These are phyloP conservation scores for Platichthys stellatus DNA, from an alignment of 2,113 vertebrate genomes.

Conservation along the genomic window DNA sequence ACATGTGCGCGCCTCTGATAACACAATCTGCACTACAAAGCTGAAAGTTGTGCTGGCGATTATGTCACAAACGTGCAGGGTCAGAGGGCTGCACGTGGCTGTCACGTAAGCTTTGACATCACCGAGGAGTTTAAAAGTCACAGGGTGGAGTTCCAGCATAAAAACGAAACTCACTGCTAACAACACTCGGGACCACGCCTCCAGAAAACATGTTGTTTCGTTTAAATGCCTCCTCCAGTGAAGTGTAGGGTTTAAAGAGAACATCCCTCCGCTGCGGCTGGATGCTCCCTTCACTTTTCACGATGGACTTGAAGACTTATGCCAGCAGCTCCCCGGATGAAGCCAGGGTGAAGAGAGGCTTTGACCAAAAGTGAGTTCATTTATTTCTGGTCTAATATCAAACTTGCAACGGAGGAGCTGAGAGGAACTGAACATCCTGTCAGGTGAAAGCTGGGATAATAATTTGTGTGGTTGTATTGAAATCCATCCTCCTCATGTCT, in stretches of 20 bases:
- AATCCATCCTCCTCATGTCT: background rate
- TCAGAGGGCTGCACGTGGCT: too few species aligned
- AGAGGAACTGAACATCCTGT: background rate
- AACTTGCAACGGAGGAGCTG: too few species aligned
- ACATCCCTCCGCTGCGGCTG: background rate
- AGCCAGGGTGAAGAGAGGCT: slow-evolving; percentile 48
- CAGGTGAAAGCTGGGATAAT: background rate
- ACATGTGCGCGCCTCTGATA: slow-evolving; percentile 77
- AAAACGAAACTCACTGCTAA: background rate
- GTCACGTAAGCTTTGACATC: background rate
- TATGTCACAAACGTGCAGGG: background rate
- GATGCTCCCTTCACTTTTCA: background rate
- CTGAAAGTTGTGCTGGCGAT: background rate
- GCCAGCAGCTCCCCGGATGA: slow-evolving; percentile 25
- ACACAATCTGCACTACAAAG: slow-evolving; percentile 71
- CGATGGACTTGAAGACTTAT: background rate
- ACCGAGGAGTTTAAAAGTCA: background rate
- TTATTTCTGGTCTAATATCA: background rate
- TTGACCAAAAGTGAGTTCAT: slow-evolving; percentile 79
- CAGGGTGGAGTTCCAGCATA: slow-evolving; percentile 33
- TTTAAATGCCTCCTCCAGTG: slow-evolving; percentile 27
- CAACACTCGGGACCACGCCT: slow-evolving; percentile 16
- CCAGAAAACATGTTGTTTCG: background rate
- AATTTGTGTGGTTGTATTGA: background rate
- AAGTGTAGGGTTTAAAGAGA: too few species aligned